Evolutionary conservation across 2,888 invertebrate species (phyloP).

Genomic region (Dusona sp.): DNA sequence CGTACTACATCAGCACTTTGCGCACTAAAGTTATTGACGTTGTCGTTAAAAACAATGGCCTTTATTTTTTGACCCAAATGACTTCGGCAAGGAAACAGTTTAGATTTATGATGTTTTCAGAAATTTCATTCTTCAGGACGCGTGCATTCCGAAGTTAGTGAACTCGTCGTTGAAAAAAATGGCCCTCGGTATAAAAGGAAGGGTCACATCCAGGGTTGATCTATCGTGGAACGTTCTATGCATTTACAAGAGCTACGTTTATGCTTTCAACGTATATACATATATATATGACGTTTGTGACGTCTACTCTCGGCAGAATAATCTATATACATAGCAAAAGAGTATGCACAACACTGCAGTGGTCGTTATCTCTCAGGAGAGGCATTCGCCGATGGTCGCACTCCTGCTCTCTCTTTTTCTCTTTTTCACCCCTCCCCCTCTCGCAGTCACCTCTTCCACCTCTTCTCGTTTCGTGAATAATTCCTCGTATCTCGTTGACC

Average conservation of each 20-base stretch:
- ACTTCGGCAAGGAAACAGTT: not conserved
- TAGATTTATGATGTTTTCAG: not conserved
- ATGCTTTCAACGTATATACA: not conserved
- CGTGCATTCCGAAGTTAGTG: constrained; percentile 9
- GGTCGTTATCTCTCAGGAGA: constrained; percentile 66
- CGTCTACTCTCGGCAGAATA: constrained; percentile 38
- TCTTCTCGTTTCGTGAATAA: constrained; percentile 74
- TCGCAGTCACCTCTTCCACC: constrained; percentile 48
- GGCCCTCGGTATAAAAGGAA: not conserved
- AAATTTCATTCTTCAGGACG: not conserved
- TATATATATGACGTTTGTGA: constrained; percentile 40
- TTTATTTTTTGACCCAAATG: not conserved
- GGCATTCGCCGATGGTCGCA: constrained; percentile 62
- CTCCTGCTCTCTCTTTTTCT: constrained; percentile 27
- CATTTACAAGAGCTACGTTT: constrained; percentile 5
- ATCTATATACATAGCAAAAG: constrained; percentile 19
- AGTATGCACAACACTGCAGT: constrained; percentile 62
- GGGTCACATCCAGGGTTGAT: not conserved
- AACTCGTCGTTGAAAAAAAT: constrained; percentile 7
- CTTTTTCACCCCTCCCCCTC: constrained; percentile 36
- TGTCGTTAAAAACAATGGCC: not conserved
- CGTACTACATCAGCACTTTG: not conserved
- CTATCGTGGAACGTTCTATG: constrained; percentile 15
- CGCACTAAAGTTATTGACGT: not conserved
- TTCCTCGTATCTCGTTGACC: constrained; percentile 77